Conservation (phyloP, 2,113 vertebrate genomes). For the human region GRCh38 chr3:189447501-189448000, state of each 20-base stretch:
- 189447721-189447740: background rate
- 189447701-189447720: background rate
- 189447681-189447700: background rate
- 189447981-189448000: background rate
- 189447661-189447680: background rate
- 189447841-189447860: background rate
- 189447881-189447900: background rate
- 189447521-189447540: background rate
- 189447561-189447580: background rate
- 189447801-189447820: background rate
- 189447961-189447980: background rate
- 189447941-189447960: background rate
- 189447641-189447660: background rate
- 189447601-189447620: background rate
- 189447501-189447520: background rate
- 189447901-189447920: background rate
- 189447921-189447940: background rate
- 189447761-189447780: background rate
- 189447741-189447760: background rate
- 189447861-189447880: background rate
- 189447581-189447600: background rate
- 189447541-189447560: background rate
- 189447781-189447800: background rate
- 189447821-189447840: background rate
- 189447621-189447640: background rate